Percentiles rank a stretch among this genome's conserved stretches.
phyloP scores from a whole-genome alignment of 2,888 invertebrate genomes.

The Pseudococcus longispinus region DNA sequence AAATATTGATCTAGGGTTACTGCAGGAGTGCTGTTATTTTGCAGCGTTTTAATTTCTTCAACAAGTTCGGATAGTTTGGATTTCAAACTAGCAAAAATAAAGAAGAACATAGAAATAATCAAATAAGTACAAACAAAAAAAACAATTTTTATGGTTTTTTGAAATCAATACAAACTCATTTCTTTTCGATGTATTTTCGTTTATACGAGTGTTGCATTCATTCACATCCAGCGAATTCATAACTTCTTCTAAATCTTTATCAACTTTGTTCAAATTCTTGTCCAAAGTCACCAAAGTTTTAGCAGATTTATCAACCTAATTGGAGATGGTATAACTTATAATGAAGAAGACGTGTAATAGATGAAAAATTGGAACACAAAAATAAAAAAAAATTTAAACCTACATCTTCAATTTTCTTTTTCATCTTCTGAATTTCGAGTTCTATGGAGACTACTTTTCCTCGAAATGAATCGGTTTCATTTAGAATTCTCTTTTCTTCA shows the following conservation, averaged over 20 bases:
- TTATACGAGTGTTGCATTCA: constrained; percentile 69
- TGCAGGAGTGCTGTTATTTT: constrained; percentile 69
- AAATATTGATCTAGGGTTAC: constrained; percentile 71
- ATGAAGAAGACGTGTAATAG: neutral
- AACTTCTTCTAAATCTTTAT: constrained; percentile 64
- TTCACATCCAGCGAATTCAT: constrained; percentile 66
- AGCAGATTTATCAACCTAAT: constrained; percentile 64
- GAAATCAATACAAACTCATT: constrained; percentile 62
- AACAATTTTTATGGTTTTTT: no score
- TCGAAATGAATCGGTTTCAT: constrained; percentile 67
- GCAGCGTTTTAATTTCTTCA: constrained; percentile 68
- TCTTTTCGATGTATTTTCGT: constrained; percentile 68
- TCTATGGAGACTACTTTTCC: constrained; percentile 70
- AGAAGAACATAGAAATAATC: neutral
- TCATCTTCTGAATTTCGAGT: constrained; percentile 70
- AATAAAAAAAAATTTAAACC: constrained; percentile 62
- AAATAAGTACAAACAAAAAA: no score
- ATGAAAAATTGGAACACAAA: neutral
- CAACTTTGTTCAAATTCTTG: constrained; percentile 66
- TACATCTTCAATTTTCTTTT: constrained; percentile 69
- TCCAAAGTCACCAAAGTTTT: constrained; percentile 65
- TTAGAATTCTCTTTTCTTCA: constrained; percentile 68
- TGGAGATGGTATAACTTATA: no score
- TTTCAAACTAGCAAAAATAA: constrained; percentile 64
- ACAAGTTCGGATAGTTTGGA: constrained; percentile 69